phyloP scores from a whole-genome alignment of 2,888 invertebrate species.

The Melieria crassipennis region DNA sequence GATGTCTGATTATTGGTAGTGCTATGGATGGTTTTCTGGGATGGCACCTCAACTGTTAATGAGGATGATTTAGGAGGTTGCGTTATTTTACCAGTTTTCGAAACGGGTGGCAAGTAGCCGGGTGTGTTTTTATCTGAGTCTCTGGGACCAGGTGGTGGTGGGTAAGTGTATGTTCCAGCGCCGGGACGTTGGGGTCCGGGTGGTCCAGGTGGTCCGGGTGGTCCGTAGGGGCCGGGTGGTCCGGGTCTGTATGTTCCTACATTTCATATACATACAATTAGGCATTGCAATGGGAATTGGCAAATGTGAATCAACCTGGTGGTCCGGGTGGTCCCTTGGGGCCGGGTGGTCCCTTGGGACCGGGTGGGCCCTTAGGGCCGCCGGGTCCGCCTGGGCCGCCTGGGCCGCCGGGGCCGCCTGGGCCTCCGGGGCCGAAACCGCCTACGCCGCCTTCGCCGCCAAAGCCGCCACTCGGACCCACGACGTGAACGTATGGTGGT shows the following conservation, averaged over 20 bases:
- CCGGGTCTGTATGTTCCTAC: slow-evolving; percentile 53
- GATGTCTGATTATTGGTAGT: slow-evolving; percentile 42
- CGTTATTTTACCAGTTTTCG: slow-evolving; percentile 66
- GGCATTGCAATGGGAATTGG: too few species aligned
- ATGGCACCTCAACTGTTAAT: slow-evolving; percentile 44
- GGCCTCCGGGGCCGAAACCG: slow-evolving; percentile 59
- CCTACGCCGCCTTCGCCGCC: slow-evolving; percentile 58
- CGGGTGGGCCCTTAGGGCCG: slow-evolving; percentile 46
- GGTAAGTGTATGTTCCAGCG: slow-evolving; percentile 43
- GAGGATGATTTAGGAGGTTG: slow-evolving; percentile 59
- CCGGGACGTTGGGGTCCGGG: slow-evolving; percentile 61
- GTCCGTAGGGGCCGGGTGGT: slow-evolving; percentile 59
- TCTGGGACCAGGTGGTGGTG: slow-evolving; percentile 48
- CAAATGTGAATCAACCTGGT: slow-evolving; percentile 34
- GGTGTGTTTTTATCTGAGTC: slow-evolving; percentile 56
- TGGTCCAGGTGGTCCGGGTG: slow-evolving; percentile 46
- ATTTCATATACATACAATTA: too few species aligned
- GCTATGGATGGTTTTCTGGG: slow-evolving; percentile 40
- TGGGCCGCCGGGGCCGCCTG: slow-evolving; percentile 53
- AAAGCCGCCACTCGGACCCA: slow-evolving; percentile 56
- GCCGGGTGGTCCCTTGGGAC: slow-evolving; percentile 47
- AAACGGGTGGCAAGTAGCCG: slow-evolving; percentile 62
- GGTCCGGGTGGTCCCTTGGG: slow-evolving; percentile 45
- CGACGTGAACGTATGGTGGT: slow-evolving; percentile 58
- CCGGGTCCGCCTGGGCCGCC: slow-evolving; percentile 52